A percentile compares a stretch with the other conserved stretches of the same genome.
Conservation (phyloP, 2,797 vertebrate genomes). For the Naso thynnoides region DNA sequence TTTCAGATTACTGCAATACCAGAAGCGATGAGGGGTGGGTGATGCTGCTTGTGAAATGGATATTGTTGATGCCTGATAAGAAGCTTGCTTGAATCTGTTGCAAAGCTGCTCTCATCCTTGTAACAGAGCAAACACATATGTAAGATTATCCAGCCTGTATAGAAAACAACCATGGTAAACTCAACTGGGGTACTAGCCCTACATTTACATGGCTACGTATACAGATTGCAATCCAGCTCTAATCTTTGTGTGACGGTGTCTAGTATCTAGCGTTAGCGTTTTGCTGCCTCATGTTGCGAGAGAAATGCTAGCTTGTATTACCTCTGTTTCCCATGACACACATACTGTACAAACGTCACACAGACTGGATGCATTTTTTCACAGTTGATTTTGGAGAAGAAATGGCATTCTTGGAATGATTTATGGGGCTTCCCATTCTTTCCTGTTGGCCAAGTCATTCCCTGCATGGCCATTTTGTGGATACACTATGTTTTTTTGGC, state of each 20-base stretch:
- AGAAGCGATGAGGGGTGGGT: slow-evolving; percentile 27
- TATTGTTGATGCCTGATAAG: slow-evolving; percentile 48
- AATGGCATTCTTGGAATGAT: slow-evolving; percentile 57
- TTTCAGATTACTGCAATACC: slow-evolving; percentile 49
- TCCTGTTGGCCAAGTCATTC: slow-evolving; percentile 52
- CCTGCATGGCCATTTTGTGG: slow-evolving; percentile 30
- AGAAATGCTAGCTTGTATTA: slow-evolving; percentile 8
- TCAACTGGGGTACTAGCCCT: slow-evolving; percentile 10
- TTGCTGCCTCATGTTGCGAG: slow-evolving; percentile 16
- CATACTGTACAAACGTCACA: slow-evolving; percentile 36
- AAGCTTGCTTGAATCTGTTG: slow-evolving; percentile 45
- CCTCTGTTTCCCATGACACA: slow-evolving; percentile 5
- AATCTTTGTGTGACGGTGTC: slow-evolving; percentile 7
- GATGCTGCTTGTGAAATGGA: slow-evolving; percentile 37
- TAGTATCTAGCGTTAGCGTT: slow-evolving; percentile 6
- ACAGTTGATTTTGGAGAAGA: slow-evolving; percentile 41
- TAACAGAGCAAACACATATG: slow-evolving; percentile 31
- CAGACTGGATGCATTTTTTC: slow-evolving; percentile 31
- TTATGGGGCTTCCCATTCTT: slow-evolving; percentile 64
- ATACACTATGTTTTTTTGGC: slow-evolving; percentile 59
- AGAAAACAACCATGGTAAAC: neutral
- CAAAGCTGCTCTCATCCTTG: slow-evolving; percentile 35
- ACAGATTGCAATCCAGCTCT: slow-evolving; percentile 2
- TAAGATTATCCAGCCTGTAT: slow-evolving; percentile 26
- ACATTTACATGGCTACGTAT: neutral